Evolutionary conservation across 30 jellyfish, hydroid and myxozoan genomes (phyloP).

Genomic region (Aurelia aurita complex sp. Pacific): DNA sequence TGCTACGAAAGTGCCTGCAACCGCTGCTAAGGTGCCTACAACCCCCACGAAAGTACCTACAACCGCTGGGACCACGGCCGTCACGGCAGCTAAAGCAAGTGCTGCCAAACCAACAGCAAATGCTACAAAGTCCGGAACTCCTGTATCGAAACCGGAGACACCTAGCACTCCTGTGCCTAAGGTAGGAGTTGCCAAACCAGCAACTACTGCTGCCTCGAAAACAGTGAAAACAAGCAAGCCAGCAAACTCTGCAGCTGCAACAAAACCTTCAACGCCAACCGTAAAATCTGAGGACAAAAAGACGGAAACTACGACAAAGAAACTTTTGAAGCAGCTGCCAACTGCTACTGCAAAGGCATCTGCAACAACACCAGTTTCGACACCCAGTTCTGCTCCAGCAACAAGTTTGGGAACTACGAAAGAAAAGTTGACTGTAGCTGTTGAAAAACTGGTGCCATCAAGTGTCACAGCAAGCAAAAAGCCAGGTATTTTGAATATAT

Average conservation of each 20-base stretch:
- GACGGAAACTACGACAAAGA: background rate
- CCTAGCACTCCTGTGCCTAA: background rate
- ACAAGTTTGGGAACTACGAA: conserved; percentile 32
- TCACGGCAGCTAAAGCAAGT: conserved; percentile 2
- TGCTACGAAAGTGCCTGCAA: conserved; percentile 35
- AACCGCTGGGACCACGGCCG: conserved; percentile 45
- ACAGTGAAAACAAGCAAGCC: background rate
- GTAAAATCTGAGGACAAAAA: conserved; percentile 15
- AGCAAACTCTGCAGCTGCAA: background rate
- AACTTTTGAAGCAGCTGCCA: background rate
- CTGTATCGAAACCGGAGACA: background rate
- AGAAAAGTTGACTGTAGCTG: conserved; percentile 86
- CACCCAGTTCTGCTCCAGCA: background rate
- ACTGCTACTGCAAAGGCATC: conserved; percentile 3
- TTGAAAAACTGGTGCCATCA: conserved; percentile 60
- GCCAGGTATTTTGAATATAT: conserved; percentile 34
- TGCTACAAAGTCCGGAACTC: background rate
- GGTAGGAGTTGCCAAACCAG: background rate
- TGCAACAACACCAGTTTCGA: background rate
- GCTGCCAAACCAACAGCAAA: background rate
- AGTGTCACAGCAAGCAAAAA: conserved; percentile 29
- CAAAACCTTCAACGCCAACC: conserved; percentile 47
- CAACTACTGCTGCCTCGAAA: background rate
- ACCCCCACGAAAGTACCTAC: conserved; percentile 19
- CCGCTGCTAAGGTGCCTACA: conserved; percentile 31